Base-by-base conservation (phyloP, 2,113 vertebrate genomes). In the Caranx ignobilis region DNA sequence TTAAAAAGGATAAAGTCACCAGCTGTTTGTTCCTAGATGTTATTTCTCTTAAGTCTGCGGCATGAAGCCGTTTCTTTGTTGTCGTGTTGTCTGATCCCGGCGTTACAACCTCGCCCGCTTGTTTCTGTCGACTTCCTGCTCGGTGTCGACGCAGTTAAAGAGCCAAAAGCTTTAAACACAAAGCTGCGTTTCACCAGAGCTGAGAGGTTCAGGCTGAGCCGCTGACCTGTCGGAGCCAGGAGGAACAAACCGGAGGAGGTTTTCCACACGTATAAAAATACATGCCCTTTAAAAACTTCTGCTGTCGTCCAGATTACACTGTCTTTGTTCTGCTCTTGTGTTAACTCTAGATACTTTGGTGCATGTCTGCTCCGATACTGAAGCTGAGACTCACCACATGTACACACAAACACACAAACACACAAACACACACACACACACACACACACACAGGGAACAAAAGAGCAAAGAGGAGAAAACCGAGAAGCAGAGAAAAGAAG, bases 231-330 rank as follows among this genome's bases (percentile, higher is more conserved):
- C 1, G 59, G 2, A 55, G 66, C 79, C 86, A 59, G n/a, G 85
- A 74, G 18, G 60, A 52, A 64, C 69, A 64, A 82, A 69, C 21
- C 0, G 76, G 88, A 54, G 83, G 89, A 8, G 86, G 76, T 67
- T 70, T 18, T 79, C 89, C 88, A 71, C 41, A 32, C 6, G 67
- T 82, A 19, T 84, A 89, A 73, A 91, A 87, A 90, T 67, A 81
- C 81, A 91, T 85, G 76, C 43, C 77, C 82, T 67, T 63, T 57
- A 69, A 15, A 62, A 73, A 48, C 0, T 50, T 31, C 64, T 15
- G 1, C 37, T n/a, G 6, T 43, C 54, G 62, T 62, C 41, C 31
- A 31, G 77, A 79, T 21, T 1, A 41, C 78, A 75, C 11, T 0
- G 61, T 57, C 74, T 82, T 79, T 87, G 61, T 75, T 81, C 80